These are phyloP conservation scores for Drosophila kambysellisi DNA, from an alignment of 2,888 invertebrate genomes.

Conservation along the genomic window DNA sequence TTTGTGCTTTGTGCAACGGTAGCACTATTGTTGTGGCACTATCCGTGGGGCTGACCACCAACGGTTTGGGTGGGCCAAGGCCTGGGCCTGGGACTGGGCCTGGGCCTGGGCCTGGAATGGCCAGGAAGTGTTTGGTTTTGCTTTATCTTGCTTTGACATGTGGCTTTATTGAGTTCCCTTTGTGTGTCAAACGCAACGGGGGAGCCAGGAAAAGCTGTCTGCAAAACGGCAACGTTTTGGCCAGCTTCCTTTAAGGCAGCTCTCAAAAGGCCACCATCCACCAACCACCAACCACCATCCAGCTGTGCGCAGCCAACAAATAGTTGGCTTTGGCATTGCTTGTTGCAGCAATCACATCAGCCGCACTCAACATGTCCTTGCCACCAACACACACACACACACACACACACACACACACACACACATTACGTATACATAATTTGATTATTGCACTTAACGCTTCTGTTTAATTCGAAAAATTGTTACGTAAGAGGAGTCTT, in stretches of 20 bases:
- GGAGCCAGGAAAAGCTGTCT: background rate
- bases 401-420: background rate
- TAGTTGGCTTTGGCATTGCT: background rate
- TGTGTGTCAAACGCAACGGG: conserved; percentile 27
- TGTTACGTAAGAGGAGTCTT: background rate
- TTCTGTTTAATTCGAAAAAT: background rate
- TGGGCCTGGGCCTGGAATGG: conserved; percentile 11
- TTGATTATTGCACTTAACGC: background rate
- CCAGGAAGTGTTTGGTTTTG: conserved; percentile 7
- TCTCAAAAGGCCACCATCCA: background rate
- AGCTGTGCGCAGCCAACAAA: background rate
- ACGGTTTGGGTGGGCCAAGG: too few relatives aligned
- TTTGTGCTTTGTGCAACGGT: conserved; percentile 31
- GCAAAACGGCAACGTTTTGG: background rate
- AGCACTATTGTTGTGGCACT: conserved; percentile 43
- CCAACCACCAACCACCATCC: too few relatives aligned
- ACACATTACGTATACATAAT: background rate
- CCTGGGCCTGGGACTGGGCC: background rate
- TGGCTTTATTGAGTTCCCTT: conserved; percentile 8
- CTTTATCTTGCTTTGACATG: conserved; percentile 12
- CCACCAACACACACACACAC: background rate
- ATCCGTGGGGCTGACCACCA: background rate
- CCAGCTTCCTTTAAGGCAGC: conserved; percentile 18
- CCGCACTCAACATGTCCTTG: background rate
- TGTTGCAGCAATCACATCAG: background rate